These are phyloP conservation scores for Arctocebus calabarensis DNA, from an alignment of 2,797 vertebrate genomes.

Conservation along the genomic window DNA sequence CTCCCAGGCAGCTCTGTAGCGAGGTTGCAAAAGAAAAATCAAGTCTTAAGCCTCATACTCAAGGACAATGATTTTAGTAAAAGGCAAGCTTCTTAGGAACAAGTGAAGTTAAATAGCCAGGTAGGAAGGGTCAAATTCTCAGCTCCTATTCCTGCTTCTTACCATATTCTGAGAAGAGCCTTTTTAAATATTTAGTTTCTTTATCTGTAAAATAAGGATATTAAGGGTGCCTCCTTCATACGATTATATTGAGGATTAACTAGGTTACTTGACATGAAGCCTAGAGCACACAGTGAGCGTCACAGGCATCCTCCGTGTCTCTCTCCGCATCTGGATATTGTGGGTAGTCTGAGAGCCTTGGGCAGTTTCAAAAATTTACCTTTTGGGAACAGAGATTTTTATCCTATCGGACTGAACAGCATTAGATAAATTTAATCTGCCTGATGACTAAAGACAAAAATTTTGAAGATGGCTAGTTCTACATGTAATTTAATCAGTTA, in stretches of 20 bases:
- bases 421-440: neutral
- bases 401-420: neutral
- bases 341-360: neutral
- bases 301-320: neutral
- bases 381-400: neutral
- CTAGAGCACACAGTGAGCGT: neutral
- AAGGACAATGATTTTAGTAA: slow-evolving; percentile 3
- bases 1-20: neutral
- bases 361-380: slow-evolving; percentile 20
- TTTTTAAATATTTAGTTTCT: neutral
- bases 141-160: neutral
- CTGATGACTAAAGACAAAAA: slow-evolving; percentile 20
- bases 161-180: neutral
- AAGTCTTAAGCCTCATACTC: neutral
- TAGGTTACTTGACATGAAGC: neutral
- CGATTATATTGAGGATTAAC: neutral
- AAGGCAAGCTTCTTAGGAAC: neutral
- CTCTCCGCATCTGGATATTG: neutral
- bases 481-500: neutral
- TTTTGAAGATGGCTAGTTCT: neutral
- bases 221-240: neutral
- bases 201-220: neutral
- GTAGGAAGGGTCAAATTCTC: neutral
- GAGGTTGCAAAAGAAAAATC: slow-evolving; percentile 1
- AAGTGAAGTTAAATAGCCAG: neutral